Evolutionary conservation across 2,888 invertebrate genomes (phyloP).

Genomic region (Acholoe squamosa): DNA sequence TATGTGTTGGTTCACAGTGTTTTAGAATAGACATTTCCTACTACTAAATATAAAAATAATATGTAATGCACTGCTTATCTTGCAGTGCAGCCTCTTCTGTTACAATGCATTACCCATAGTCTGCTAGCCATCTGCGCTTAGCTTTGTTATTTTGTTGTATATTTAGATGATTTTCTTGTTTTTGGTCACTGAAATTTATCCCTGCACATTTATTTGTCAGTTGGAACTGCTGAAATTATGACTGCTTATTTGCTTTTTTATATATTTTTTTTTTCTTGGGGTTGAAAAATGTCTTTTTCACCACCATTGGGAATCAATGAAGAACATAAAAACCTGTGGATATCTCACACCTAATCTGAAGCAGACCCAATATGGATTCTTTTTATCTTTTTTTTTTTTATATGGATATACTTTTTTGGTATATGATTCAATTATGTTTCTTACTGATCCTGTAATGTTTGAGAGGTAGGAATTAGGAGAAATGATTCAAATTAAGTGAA

Average conservation of each 20-base stretch:
- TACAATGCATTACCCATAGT: not conserved
- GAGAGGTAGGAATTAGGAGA: not conserved
- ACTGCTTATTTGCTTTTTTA: constrained; percentile 13
- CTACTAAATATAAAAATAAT: not conserved
- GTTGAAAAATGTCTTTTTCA: not conserved
- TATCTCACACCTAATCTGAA: constrained; percentile 22
- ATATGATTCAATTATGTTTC: constrained; percentile 6
- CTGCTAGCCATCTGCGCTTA: constrained; percentile 17
- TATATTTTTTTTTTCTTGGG: not conserved
- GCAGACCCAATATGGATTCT: not conserved
- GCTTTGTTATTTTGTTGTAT: constrained; percentile 19
- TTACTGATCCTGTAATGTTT: not conserved
- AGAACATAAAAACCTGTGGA: constrained; percentile 1
- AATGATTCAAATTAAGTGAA: not conserved
- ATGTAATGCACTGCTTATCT: not conserved
- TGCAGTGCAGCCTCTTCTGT: not conserved
- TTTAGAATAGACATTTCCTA: not conserved
- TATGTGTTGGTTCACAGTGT: constrained; percentile 7
- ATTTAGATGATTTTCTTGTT: not conserved
- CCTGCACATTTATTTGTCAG: constrained; percentile 11
- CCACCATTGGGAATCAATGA: not conserved
- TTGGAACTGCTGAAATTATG: constrained; percentile 29
- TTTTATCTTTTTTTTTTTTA: constrained; percentile 52
- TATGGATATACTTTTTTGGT: constrained; percentile 41
- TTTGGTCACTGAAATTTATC: not conserved